Percentiles rank a stretch among this genome's conserved stretches.
Evolutionary conservation across 2,113 vertebrate species (phyloP).

Genomic region (Lepisosteus osseus): DNA sequence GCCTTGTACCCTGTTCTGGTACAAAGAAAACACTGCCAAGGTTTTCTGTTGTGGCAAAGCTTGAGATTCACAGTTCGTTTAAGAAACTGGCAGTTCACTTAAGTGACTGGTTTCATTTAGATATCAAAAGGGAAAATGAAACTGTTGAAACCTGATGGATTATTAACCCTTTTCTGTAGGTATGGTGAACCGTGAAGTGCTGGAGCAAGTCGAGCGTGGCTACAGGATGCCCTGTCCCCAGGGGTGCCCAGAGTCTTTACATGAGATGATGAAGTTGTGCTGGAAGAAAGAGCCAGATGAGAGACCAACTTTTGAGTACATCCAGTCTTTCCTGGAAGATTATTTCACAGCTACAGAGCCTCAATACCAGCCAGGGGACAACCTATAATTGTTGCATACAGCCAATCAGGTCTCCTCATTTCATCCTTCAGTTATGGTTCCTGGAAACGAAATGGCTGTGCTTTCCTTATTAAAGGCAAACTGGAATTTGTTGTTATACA

Average conservation of each 20-base stretch:
- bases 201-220: constrained; percentile 92
- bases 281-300: constrained; percentile 96
- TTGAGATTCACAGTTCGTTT: too few species aligned
- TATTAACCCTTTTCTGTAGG: constrained; percentile 54
- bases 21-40: too few species aligned
- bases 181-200: constrained; percentile 92
- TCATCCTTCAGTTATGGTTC: constrained; percentile 56
- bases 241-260: constrained; percentile 89
- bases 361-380: constrained; percentile 94
- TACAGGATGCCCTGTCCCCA: constrained; percentile 95
- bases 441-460: constrained; percentile 56
- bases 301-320: constrained; percentile 94
- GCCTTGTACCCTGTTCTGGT: too few species aligned
- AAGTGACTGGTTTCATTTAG: too few species aligned
- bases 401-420: constrained; percentile 63
- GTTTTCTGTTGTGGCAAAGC: too few species aligned
- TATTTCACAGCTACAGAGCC: constrained; percentile 96
- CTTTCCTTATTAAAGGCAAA: constrained; percentile 59
- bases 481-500: constrained; percentile 70
- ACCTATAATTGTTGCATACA: constrained; percentile 75
- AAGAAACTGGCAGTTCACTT: too few species aligned
- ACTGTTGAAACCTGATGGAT: neutral
- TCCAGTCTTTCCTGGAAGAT: constrained; percentile 95
- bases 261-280: constrained; percentile 91
- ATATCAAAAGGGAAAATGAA: too few species aligned